Percentiles rank a stretch among this genome's conserved stretches.
Conservation (phyloP, 2,888 invertebrate genomes). For the Allacma fusca region DNA sequence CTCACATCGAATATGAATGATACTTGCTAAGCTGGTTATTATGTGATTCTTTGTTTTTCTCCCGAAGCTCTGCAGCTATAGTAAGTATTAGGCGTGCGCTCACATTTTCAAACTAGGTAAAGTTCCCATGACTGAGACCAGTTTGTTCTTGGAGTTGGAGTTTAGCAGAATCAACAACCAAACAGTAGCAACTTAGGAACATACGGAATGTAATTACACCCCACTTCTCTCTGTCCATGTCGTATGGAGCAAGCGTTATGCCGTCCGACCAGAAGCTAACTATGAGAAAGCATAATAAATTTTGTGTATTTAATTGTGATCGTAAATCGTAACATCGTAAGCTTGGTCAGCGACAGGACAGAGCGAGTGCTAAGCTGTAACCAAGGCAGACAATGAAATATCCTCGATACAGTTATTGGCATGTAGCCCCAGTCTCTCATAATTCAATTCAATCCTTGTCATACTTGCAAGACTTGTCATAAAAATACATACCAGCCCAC, state of each 20-base stretch:
- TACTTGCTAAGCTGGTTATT: background rate
- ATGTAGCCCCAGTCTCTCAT: constrained; percentile 5
- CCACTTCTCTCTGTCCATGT: background rate
- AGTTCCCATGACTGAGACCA: background rate
- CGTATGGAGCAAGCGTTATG: background rate
- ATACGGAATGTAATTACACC: background rate
- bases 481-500: background rate
- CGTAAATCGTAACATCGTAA: background rate
- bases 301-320: constrained; percentile 7
- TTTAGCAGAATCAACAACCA: background rate
- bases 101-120: constrained; percentile 7
- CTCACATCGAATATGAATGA: background rate
- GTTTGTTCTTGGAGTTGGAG: background rate
- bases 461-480: background rate
- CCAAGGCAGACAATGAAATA: background rate
- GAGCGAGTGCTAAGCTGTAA: background rate
- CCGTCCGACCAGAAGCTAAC: constrained; percentile 10
- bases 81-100: constrained; percentile 3
- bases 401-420: constrained; percentile 12
- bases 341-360: background rate
- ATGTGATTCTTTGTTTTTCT: background rate
- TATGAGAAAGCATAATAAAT: constrained; percentile 1
- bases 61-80: background rate
- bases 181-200: constrained; percentile 1
- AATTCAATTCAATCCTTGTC: constrained; percentile 16